phyloP scores from a whole-genome alignment of 2,113 vertebrate genomes.

The Etheostoma cragini region DNA sequence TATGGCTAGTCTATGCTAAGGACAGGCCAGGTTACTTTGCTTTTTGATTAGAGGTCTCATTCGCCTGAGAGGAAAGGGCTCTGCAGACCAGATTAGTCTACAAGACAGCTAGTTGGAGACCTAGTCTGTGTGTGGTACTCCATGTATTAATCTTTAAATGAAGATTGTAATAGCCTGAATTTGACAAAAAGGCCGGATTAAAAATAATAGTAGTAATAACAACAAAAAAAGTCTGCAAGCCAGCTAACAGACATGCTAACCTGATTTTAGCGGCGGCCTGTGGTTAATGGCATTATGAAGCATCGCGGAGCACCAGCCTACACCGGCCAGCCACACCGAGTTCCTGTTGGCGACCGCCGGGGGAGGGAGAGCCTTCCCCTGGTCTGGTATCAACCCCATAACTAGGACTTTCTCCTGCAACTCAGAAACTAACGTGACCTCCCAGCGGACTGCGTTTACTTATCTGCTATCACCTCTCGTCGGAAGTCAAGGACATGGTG shows the following conservation, averaged over 20 bases:
- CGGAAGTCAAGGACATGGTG: slow-evolving; percentile 77
- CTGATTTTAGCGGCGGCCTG: slow-evolving; percentile 82
- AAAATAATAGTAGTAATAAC: too few relatives aligned
- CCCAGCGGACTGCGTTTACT: not conserved
- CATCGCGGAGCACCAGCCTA: slow-evolving; percentile 81
- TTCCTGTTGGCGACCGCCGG: slow-evolving; percentile 83
- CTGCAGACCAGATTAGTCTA: too few relatives aligned
- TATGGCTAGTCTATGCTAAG: too few relatives aligned
- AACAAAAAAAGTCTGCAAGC: not conserved
- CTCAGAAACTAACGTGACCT: slow-evolving; percentile 9
- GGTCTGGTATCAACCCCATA: slow-evolving; percentile 85
- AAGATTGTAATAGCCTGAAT: too few relatives aligned
- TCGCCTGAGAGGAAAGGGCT: not conserved
- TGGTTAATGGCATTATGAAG: slow-evolving; percentile 79
- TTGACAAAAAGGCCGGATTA: too few relatives aligned
- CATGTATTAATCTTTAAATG: too few relatives aligned
- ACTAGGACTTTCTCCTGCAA: not conserved
- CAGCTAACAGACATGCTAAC: slow-evolving; percentile 68
- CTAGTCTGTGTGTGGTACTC: too few relatives aligned
- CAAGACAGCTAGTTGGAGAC: too few relatives aligned
- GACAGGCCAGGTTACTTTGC: not conserved
- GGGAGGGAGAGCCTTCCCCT: slow-evolving; percentile 83
- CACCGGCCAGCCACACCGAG: slow-evolving; percentile 75
- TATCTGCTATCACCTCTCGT: slow-evolving; percentile 52
- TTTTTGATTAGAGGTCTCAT: not conserved